Percentiles rank a stretch among this genome's conserved stretches.
Evolutionary conservation across 2,888 invertebrate genomes (phyloP).

Genomic region (Spialia ferax): DNA sequence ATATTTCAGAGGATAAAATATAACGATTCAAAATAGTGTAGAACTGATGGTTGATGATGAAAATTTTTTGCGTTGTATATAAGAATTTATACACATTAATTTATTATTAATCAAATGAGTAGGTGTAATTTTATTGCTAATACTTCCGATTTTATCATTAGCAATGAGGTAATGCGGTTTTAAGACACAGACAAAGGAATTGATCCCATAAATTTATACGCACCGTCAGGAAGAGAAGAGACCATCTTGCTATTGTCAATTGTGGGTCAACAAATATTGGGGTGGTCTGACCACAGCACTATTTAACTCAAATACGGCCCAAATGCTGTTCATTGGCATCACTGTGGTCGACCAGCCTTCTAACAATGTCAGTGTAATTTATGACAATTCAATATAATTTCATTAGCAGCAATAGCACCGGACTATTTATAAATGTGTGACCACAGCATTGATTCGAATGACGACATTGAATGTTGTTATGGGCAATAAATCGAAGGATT

Average conservation of each 20-base stretch:
- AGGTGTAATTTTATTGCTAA: background rate
- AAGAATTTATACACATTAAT: background rate
- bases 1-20: background rate
- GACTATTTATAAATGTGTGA: slow-evolving; percentile 76
- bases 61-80: no score
- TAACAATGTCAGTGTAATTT: slow-evolving; percentile 72
- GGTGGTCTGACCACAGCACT: slow-evolving; percentile 70
- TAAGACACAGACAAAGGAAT: slow-evolving; percentile 40
- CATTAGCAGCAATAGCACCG: slow-evolving; percentile 65
- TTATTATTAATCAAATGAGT: background rate
- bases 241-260: slow-evolving; percentile 59
- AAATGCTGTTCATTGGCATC: slow-evolving; percentile 63
- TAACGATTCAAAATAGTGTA: no score
- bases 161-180: slow-evolving; percentile 2
- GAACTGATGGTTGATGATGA: no score
- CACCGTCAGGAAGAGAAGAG: slow-evolving; percentile 41
- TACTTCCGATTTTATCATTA: background rate
- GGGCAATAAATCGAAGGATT: slow-evolving; percentile 83
- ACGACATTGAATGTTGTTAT: slow-evolving; percentile 75
- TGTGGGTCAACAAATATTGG: slow-evolving; percentile 65
- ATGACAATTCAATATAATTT: slow-evolving; percentile 81
- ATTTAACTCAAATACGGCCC: slow-evolving; percentile 70
- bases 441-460: slow-evolving; percentile 70
- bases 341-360: slow-evolving; percentile 66
- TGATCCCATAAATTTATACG: slow-evolving; percentile 60